These are phyloP conservation scores for Apistogramma diplotaenia DNA, from an alignment of 2,113 vertebrate genomes.

Conservation along the genomic window DNA sequence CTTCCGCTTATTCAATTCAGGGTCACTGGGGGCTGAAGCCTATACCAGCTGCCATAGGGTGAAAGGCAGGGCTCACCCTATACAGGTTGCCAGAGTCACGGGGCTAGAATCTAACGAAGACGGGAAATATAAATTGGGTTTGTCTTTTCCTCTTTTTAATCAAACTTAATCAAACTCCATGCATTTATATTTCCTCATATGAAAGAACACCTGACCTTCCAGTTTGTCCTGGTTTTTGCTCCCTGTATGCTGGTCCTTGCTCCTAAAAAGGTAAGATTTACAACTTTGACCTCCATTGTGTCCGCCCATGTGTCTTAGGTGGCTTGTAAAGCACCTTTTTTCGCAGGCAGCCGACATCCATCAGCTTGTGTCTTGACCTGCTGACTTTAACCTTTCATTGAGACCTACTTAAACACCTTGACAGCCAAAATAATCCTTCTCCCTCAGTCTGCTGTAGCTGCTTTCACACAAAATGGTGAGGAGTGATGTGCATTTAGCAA, in stretches of 20 bases:
- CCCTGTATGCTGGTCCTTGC: neutral
- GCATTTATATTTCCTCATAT: neutral
- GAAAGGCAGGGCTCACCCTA: neutral
- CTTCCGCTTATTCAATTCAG: neutral
- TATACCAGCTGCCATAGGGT: neutral
- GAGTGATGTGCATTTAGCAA: constrained; percentile 10
- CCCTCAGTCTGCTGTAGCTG: neutral
- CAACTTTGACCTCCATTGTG: constrained; percentile 24
- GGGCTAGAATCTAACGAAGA: neutral
- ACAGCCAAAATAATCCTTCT: constrained; percentile 20
- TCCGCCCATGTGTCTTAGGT: constrained; percentile 12
- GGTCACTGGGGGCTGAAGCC: neutral
- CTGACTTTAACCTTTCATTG: constrained; percentile 36
- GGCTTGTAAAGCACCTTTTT: neutral
- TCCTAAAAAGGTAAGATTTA: constrained; percentile 36
- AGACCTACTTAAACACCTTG: constrained; percentile 47
- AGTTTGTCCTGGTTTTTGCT: neutral
- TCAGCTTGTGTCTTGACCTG: constrained; percentile 40
- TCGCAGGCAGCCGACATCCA: constrained; percentile 18
- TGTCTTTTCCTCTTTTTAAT: neutral
- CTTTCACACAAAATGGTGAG: neutral
- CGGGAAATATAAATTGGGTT: neutral
- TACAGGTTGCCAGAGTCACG: neutral
- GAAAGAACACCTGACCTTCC: neutral
- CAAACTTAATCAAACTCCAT: neutral